Evolutionary conservation across 2,888 invertebrate genomes (phyloP).

Genomic region (Ligdia adustata): DNA sequence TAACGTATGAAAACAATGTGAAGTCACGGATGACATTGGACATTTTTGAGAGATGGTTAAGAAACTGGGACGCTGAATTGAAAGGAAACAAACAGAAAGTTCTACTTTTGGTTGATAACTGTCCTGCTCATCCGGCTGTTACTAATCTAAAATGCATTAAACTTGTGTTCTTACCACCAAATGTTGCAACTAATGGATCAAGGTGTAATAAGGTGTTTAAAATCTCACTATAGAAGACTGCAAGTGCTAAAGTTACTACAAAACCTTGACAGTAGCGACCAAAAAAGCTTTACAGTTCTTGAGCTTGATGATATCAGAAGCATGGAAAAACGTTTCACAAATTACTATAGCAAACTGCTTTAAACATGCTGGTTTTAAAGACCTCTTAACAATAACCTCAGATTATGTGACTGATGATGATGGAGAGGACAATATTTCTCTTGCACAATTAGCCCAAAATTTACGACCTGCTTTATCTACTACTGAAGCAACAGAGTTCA

Average conservation of each 20-base stretch:
- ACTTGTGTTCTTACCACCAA: no score
- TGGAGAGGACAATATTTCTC: constrained; percentile 12
- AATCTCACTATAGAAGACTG: constrained; percentile 26
- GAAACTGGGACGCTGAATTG: no score
- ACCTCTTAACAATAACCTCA: constrained; percentile 11
- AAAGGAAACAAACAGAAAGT: constrained; percentile 31
- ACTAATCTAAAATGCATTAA: constrained; percentile 38
- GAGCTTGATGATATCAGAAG: constrained; percentile 30
- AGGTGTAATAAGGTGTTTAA: constrained; percentile 30
- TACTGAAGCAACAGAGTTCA: constrained; percentile 31
- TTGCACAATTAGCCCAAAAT: constrained; percentile 15
- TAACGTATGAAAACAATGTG: no score
- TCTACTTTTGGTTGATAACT: no score
- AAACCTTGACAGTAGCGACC: constrained; percentile 8
- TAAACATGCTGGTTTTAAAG: constrained; percentile 17
- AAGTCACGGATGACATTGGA: constrained; percentile 53
- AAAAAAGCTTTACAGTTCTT: constrained; percentile 27
- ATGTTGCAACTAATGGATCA: constrained; percentile 27
- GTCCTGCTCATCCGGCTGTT: constrained; percentile 21
- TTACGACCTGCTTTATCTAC: constrained; percentile 18
- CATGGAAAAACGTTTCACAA: constrained; percentile 30
- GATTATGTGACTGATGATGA: constrained; percentile 13
- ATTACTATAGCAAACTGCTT: constrained; percentile 17
- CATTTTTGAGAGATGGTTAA: constrained; percentile 32
- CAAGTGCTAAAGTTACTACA: constrained; percentile 22